These are phyloP conservation scores for Nasalis larvatus DNA, from an alignment of 2,113 vertebrate species.

Conservation along the genomic window DNA sequence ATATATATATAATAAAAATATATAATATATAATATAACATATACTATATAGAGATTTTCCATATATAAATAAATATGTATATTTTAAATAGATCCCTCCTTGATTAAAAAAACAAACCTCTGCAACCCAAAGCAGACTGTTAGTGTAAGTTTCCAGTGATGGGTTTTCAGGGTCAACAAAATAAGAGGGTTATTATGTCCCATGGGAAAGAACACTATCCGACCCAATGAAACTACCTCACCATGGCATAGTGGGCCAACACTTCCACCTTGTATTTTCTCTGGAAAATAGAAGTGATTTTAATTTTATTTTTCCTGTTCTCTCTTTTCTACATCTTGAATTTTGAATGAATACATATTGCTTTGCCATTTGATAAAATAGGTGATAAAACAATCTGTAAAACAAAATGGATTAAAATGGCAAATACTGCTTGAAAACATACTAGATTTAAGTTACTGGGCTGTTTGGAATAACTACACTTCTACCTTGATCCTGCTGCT, in stretches of 20 bases:
- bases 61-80: too few relatives aligned
- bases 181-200: too few relatives aligned
- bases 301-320: not conserved
- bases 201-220: rapidly evolving
- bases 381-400: not conserved
- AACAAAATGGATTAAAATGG: not conserved
- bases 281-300: not conserved
- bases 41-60: too few relatives aligned
- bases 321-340: not conserved
- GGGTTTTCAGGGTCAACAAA: not conserved
- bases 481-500: not conserved
- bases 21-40: too few relatives aligned
- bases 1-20: too few relatives aligned
- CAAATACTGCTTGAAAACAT: not conserved
- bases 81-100: too few relatives aligned
- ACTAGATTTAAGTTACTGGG: not conserved
- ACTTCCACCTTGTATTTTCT: not conserved
- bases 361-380: not conserved
- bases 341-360: not conserved
- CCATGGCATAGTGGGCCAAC: too few relatives aligned
- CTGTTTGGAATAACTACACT: too few relatives aligned
- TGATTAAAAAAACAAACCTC: not conserved
- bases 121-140: not conserved
- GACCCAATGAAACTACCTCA: not conserved
- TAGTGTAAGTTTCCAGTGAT: not conserved